phyloP scores from a whole-genome alignment of 2,797 vertebrate species.

The Schizothorax lantsangensis region DNA sequence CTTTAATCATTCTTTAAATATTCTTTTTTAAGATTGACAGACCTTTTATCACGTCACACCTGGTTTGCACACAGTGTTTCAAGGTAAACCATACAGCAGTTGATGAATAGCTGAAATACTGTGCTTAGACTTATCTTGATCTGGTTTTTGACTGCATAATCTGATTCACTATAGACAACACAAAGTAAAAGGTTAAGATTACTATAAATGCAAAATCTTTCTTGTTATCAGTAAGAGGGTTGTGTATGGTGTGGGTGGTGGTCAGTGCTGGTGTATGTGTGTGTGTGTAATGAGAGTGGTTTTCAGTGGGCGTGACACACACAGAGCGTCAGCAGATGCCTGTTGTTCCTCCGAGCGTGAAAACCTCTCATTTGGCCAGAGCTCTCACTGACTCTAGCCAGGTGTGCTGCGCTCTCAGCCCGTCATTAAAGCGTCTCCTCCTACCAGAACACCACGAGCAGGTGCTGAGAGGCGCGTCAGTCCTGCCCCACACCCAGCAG shows the following conservation, averaged over 20 bases:
- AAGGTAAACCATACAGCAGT: not conserved
- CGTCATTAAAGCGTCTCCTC: slow-evolving; percentile 69
- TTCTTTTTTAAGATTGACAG: not conserved
- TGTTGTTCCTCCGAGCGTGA: not conserved
- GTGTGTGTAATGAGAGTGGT: not conserved
- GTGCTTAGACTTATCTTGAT: not conserved
- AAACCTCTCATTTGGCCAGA: slow-evolving; percentile 78
- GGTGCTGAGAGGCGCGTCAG: not conserved
- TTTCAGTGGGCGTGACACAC: slow-evolving; percentile 25
- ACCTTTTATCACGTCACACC: not conserved
- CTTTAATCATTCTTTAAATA: not conserved
- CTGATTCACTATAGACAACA: not conserved
- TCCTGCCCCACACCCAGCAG: not conserved
- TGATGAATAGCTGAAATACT: not conserved
- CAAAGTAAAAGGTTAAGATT: too few species aligned
- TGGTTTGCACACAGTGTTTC: not conserved
- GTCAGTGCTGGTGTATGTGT: not conserved
- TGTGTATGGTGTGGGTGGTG: not conserved
- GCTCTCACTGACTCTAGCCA: slow-evolving; percentile 65
- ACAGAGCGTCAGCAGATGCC: not conserved
- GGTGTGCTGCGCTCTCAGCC: slow-evolving; percentile 79
- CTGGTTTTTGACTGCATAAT: not conserved
- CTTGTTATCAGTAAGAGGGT: not conserved
- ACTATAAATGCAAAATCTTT: not conserved
- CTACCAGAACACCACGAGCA: not conserved